phyloP scores from a whole-genome alignment of 2,113 vertebrate genomes.

The Xiphophorus couchianus region DNA sequence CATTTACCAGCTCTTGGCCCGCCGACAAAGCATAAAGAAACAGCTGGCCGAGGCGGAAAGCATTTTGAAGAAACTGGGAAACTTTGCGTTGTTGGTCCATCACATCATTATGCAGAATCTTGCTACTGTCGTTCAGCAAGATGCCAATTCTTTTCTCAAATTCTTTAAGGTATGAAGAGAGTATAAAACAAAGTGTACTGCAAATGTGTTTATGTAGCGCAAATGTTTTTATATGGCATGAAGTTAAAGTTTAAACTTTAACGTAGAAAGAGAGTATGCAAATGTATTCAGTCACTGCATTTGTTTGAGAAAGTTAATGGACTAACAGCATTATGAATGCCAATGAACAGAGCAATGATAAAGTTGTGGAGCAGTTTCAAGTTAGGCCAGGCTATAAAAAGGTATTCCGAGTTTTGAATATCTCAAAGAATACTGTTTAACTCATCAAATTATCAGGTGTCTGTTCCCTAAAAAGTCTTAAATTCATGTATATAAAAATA shows the following conservation, averaged over 20 bases:
- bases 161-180: conserved; percentile 74
- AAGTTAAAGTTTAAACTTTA: background rate
- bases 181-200: background rate
- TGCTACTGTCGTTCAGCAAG: conserved; percentile 64
- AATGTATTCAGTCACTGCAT: no score
- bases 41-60: conserved; percentile 60
- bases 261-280: no score
- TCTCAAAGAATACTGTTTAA: background rate
- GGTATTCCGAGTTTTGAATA: background rate
- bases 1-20: conserved; percentile 64
- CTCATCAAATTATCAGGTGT: background rate
- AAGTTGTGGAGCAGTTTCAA: background rate
- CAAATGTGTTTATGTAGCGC: background rate
- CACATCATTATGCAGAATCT: conserved; percentile 81
- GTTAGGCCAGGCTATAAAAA: background rate
- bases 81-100: conserved; percentile 75
- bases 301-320: no score
- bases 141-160: conserved; percentile 72
- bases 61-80: conserved; percentile 73
- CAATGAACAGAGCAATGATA: background rate
- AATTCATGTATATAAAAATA: no score
- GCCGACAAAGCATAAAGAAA: conserved; percentile 55
- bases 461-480: no score
- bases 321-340: background rate
- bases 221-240: background rate